Base-by-base conservation (phyloP, 2,797 vertebrate genomes). In the Enteromius radiatus region DNA sequence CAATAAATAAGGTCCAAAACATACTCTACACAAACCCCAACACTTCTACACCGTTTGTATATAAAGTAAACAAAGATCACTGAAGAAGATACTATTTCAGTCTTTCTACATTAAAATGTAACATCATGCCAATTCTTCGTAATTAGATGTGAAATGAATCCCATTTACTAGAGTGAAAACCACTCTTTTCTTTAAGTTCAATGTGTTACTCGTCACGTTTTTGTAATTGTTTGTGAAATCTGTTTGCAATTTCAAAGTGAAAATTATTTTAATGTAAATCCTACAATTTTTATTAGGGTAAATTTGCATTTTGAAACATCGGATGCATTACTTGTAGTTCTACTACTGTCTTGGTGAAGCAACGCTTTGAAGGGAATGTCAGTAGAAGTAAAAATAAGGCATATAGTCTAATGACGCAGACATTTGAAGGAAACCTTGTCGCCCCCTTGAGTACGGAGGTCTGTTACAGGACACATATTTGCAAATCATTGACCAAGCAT, bases 1-100 rank as follows among this genome's bases (percentile, higher is more conserved):
- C 92, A 92, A 87, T 90, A 90, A 91, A 65, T 82, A 82, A 59
- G 84, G 67, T 82, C 80, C 63, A 36, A 36, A 56, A 74, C 45
- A 52, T 2, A 52, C 45, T 49, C 5, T 71, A 45, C 1, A 0
- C 26, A 45, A 49, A 45, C 38, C 21, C 8, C n/a, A 67, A 69
- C 3, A 3, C n/a, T 15, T 43, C n/a, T 1, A 68, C 68, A 64
- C 61, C 33, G 28, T 59, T 64, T 33, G 14, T 19, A 31, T 63
- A 1, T 63, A 19, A 31, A 64, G 28, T 33, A 36, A 36, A 17
- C 8, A 9, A 28, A 67, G 10, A 41, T 41, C 12, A 38, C 6
- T 47, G 8, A 15, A 71, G 38, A 45, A 43, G 5, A 9, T 47
- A 11, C 38, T 41, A 10, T 41, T 41, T 26, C 6, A 5, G 15